These are phyloP conservation scores for Montipora capricornis DNA, from an alignment of 64 coral and sea anemone species.

Conservation along the genomic window DNA sequence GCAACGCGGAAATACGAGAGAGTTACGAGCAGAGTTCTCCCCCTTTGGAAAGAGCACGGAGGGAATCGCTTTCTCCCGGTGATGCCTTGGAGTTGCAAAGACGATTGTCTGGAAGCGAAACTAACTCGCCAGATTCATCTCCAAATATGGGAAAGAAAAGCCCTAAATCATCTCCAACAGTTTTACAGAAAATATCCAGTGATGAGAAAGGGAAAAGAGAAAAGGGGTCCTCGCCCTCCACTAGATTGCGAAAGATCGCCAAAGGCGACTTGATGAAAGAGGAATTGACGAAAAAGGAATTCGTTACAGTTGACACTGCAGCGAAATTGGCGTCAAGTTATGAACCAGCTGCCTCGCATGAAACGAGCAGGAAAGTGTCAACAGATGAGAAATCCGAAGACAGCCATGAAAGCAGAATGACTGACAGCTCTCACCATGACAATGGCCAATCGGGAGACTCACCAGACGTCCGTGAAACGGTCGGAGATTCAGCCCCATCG, in stretches of 20 bases:
- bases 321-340: not conserved
- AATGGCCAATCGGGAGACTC: not conserved
- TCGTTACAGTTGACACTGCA: not conserved
- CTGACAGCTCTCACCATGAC: not conserved
- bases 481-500: slow-evolving; percentile 15
- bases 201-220: slow-evolving; percentile 33
- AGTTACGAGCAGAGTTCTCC: not conserved
- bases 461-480: not conserved
- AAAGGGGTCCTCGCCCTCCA: slow-evolving; percentile 1
- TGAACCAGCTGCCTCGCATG: not conserved
- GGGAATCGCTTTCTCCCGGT: slow-evolving; percentile 35
- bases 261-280: slow-evolving; percentile 38
- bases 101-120: slow-evolving; percentile 44
- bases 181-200: not conserved
- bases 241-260: not conserved
- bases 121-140: slow-evolving; percentile 22
- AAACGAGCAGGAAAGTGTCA: not conserved
- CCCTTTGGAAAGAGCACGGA: slow-evolving; percentile 18
- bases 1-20: slow-evolving; percentile 20
- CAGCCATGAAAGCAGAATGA: not conserved
- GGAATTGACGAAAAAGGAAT: slow-evolving; percentile 9
- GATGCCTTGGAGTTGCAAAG: slow-evolving; percentile 35
- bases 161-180: slow-evolving; percentile 30
- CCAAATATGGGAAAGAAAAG: slow-evolving; percentile 25
- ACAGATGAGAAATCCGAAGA: not conserved